Conservation (phyloP, 2,888 invertebrate species). For the Spodoptera littoralis region DNA sequence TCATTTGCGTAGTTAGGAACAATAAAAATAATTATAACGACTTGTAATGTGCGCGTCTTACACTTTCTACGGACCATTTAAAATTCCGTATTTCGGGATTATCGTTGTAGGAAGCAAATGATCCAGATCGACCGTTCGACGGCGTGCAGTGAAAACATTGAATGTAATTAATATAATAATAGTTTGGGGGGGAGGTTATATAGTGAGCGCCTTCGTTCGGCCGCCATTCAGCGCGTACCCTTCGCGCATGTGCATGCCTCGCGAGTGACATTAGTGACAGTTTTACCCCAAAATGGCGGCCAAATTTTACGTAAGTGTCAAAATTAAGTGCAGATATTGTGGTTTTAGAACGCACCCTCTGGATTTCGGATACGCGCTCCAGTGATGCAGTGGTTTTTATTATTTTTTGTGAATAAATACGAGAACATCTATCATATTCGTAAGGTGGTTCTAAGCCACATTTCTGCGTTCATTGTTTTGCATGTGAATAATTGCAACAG, state of each 20-base stretch:
- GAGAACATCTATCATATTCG: constrained; percentile 45
- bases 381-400: constrained; percentile 57
- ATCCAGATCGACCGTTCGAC: constrained; percentile 77
- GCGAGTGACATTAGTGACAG: constrained; percentile 82
- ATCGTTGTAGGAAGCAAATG: constrained; percentile 76
- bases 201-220: constrained; percentile 65
- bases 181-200: constrained; percentile 86
- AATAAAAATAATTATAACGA: constrained; percentile 17
- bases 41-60: constrained; percentile 6
- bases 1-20: constrained; percentile 15
- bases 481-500: constrained; percentile 65
- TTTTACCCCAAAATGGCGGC: constrained; percentile 84
- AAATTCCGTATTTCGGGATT: constrained; percentile 57
- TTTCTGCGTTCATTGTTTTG: constrained; percentile 76
- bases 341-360: constrained; percentile 81
- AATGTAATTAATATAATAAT: constrained; percentile 85
- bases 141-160: constrained; percentile 79
- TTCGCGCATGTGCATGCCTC: constrained; percentile 81
- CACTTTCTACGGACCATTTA: constrained; percentile 46
- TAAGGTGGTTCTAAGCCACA: constrained; percentile 83
- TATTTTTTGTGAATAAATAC: constrained; percentile 45
- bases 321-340: constrained; percentile 77
- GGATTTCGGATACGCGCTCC: constrained; percentile 62
- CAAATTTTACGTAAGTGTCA: constrained; percentile 88
- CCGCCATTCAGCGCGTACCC: constrained; percentile 83